Evolutionary conservation across 2,888 invertebrate species (phyloP), one percentile per base, ranked within the genome.

Genomic region (Teinopalpus imperialis): DNA sequence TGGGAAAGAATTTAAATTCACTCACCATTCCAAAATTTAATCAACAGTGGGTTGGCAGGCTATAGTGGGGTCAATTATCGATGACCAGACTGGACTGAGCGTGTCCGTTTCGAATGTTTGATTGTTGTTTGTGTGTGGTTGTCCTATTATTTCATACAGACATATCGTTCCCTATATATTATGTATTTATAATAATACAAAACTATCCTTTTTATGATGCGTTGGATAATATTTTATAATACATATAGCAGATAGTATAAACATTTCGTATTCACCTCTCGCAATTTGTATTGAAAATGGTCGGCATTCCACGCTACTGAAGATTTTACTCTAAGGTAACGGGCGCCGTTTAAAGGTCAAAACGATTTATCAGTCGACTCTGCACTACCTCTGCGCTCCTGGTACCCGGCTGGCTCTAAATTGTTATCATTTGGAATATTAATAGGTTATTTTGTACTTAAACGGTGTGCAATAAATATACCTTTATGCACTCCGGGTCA

Each of bases 351-450:
- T 60, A 67, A 64, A 69, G 66, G 67, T 70, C 62, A 61, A 50
- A 56, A 35, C 61, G 56, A 69, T 72, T 69, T 66, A 66, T 72
- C 57, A 49, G 45, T 44, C 52, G 61, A 66, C 69, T 69, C 64
- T 61, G 57, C 59, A 57, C 61, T 60, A 57, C 65, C 61, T 55
- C 58, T 60, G 62, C 60, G 59, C 63, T 65, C 64, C 69, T 56
- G 60, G 62, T 64, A 61, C 62, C 59, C 54, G 56, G 47, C 10
- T 35, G 48, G 61, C 74, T 71, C 70, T 73, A 80, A 82, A 81
- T 82, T 59, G 79, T 76, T 72, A 74, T 74, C 69, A 79, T 81
- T 81, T 75, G 67, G 68, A 73, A 73, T 76, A 81, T 80, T 80
- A 81, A 83, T 82, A 69, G 79, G 67, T 73, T 71, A 76, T 78